A percentile compares a stretch with the other conserved stretches of the same genome.
phyloP scores from a whole-genome alignment of 2,888 invertebrate species.

The Cheilosia scutellata region DNA sequence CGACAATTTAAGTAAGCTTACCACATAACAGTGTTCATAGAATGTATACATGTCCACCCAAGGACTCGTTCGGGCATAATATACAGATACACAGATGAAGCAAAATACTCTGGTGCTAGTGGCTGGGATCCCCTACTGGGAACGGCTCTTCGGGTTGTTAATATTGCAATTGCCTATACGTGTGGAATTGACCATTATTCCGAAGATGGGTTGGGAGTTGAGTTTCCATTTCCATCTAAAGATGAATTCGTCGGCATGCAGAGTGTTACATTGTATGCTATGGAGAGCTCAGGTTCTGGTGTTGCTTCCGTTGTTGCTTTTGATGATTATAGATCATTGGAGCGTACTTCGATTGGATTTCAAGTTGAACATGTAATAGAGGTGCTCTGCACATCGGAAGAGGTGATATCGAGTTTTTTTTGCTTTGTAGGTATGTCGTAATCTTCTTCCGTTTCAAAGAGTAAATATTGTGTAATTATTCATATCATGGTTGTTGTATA shows the following conservation, averaged over 20 bases:
- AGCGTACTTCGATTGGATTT: constrained; percentile 72
- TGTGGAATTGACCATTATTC: constrained; percentile 59
- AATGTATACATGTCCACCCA: constrained; percentile 12
- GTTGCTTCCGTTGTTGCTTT: constrained; percentile 60
- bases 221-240: constrained; percentile 11
- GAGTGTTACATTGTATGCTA: constrained; percentile 49
- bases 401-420: constrained; percentile 60
- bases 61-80: constrained; percentile 34
- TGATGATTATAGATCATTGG: constrained; percentile 72
- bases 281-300: constrained; percentile 1
- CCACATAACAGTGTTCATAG: constrained; percentile 69
- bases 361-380: constrained; percentile 68
- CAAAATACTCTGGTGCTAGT: constrained; percentile 9
- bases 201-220: not conserved
- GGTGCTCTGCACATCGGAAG: constrained; percentile 35
- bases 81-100: not conserved
- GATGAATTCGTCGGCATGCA: constrained; percentile 32
- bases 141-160: constrained; percentile 28
- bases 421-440: not conserved
- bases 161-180: constrained; percentile 64
- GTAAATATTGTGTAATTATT: constrained; percentile 72
- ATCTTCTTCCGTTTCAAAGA: constrained; percentile 10
- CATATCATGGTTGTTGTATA: constrained; percentile 54
- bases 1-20: constrained; percentile 77
- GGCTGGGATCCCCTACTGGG: constrained; percentile 36